These are phyloP conservation scores for Poecilobothrus nobilitatus DNA, from an alignment of 2,888 invertebrate genomes.

Conservation along the genomic window DNA sequence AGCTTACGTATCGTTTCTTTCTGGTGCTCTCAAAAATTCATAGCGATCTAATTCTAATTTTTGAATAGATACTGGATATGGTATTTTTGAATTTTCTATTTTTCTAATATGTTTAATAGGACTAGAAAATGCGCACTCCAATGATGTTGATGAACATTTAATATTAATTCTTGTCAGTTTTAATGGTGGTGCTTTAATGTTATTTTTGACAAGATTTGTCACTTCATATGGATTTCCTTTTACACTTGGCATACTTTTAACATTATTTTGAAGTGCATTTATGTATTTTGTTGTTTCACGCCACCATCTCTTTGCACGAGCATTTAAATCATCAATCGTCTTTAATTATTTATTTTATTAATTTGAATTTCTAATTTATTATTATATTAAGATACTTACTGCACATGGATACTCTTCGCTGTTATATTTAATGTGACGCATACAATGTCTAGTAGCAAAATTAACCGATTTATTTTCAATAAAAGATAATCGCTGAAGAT, in stretches of 20 bases:
- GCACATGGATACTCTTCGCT: slow-evolving; percentile 5
- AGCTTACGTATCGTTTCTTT: background rate
- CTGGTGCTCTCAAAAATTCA: background rate
- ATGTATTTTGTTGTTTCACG: slow-evolving; percentile 22
- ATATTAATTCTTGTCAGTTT: slow-evolving; percentile 10
- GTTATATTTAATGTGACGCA: slow-evolving; percentile 16
- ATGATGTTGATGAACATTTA: background rate
- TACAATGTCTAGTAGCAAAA: slow-evolving; percentile 18
- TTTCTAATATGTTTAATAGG: background rate
- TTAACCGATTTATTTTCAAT: slow-evolving; percentile 17
- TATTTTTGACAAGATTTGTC: background rate
- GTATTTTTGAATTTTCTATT: background rate
- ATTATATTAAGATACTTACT: slow-evolving; percentile 10
- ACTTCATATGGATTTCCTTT: background rate
- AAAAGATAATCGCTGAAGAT: slow-evolving; percentile 23
- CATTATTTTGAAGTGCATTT: slow-evolving; percentile 15
- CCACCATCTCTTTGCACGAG: slow-evolving; percentile 27
- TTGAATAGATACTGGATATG: slow-evolving; percentile 10
- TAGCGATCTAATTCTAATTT: slow-evolving; percentile 8
- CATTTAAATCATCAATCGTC: slow-evolving; percentile 15
- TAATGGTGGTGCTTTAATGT: slow-evolving; percentile 12
- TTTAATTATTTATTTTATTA: slow-evolving; percentile 7
- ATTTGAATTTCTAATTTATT: background rate
- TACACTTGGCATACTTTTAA: background rate
- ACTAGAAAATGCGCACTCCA: background rate